Evolutionary conservation across 2,888 invertebrate species (phyloP).

Genomic region (Pterostichus niger): DNA sequence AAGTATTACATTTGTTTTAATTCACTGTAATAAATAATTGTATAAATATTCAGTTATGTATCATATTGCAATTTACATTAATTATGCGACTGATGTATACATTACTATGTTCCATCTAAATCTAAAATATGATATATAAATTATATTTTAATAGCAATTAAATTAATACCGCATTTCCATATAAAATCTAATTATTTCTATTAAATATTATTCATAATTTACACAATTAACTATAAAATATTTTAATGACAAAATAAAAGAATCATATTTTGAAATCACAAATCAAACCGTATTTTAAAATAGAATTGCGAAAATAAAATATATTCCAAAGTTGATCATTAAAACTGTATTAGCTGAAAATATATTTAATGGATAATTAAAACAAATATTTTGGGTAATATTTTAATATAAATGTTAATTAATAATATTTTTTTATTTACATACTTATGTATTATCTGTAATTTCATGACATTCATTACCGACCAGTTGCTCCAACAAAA

Average conservation of each 20-base stretch:
- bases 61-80: constrained; percentile 12
- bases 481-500: too few relatives aligned
- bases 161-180: not conserved
- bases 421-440: too few relatives aligned
- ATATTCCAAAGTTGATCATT: too few relatives aligned
- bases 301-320: too few relatives aligned
- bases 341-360: too few relatives aligned
- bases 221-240: not conserved
- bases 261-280: too few relatives aligned
- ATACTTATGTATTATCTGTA: too few relatives aligned
- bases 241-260: not conserved
- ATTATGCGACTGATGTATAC: not conserved
- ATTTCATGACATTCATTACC: too few relatives aligned
- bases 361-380: too few relatives aligned
- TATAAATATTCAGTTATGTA: not conserved
- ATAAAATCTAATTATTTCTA: not conserved
- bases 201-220: not conserved
- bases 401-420: too few relatives aligned
- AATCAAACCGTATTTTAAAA: not conserved
- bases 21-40: constrained; percentile 3
- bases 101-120: not conserved
- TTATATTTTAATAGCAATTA: constrained; percentile 20
- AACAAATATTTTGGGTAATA: too few relatives aligned
- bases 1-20: not conserved
- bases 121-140: constrained; percentile 11